Evolutionary conservation across 2,888 invertebrate species (phyloP), one percentile per base, ranked within the genome.

Genomic region (Nemurella pictetii): DNA sequence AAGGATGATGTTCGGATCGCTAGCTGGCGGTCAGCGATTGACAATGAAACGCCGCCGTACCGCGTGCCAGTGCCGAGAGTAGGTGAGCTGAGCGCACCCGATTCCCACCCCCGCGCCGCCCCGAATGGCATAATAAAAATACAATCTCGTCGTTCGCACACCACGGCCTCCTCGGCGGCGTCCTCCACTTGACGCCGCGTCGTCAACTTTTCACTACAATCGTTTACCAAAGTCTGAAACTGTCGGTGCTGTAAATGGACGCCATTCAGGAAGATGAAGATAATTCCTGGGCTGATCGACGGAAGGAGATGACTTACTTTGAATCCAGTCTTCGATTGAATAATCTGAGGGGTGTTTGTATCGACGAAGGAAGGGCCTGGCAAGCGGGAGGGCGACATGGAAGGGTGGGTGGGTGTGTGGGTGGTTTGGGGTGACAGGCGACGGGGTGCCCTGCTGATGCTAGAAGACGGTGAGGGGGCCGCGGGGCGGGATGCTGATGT

Each of bases 401-500:
- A 26, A 75, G 26, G 1, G 75, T 27, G 15, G n/a, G n/a, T n/a
- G n/a, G n/a, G n/a, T n/a, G n/a, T n/a, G n/a, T n/a, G n/a, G n/a
- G n/a, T n/a, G n/a, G n/a, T n/a, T n/a, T n/a, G n/a, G n/a, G n/a
- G n/a, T n/a, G 75, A 75, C 4, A 3, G 5, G 5, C 55, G 15
- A 12, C 5, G 20, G 55, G 55, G 55, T 20, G 55, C 55, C 1
- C 20, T 15, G 55, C 55, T 55, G 15, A 2, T 75, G 75, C 27
- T 4, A 73, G 75, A 75, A n/a, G 28, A 9, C 27, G 75, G 2
- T 26, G 75, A 75, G 55, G 55, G 75, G 75, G 78, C 4, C n/a
- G 81, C 1, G 15, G 80, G 28, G 82, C n/a, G 81, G 82, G 55
- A 80, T 29, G 80, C 55, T 82, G 82, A 82, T 82, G 82, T 82